Evolutionary conservation across 2,113 vertebrate genomes (phyloP), one percentile per base, ranked within the genome.

Genomic region (Tetrax tetrax): DNA sequence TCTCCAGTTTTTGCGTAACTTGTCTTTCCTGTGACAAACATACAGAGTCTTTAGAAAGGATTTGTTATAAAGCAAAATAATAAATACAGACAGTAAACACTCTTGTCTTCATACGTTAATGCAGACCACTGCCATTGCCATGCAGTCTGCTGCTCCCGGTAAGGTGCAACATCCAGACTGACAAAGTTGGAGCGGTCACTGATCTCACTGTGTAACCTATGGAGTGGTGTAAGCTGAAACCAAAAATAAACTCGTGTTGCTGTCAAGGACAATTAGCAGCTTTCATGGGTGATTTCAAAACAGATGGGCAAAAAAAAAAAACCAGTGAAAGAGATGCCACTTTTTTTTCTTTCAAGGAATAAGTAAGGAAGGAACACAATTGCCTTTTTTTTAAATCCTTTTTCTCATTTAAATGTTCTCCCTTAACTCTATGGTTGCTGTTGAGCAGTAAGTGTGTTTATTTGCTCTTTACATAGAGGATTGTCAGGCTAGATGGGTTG

Each of bases 261-360:
- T 75, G 31, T 29, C 50, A 25, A 51, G 79, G 61, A 79, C 83
- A 56, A 35, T 45, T 25, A 70, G 20, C 59, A 85, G 20, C n/a
- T 92, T 92, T 74, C 63, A 31, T 2, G 24, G 50, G n/a, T 59
- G 18, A 70, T 87, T 84, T 84, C 59, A 43, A 84, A 92, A 57
- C 82, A 85, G 78, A 88, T 88, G 86, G 89, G 61, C 33, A 65
- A 85, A 84, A 87, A 48, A 89, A 48, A 19, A 37, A n/a, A n/a
- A n/a, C n/a, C 33, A 47, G 22, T n/a, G 35, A 71, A 64, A 47
- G 21, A 84, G 48, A 57, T 71, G n/a, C 31, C 12, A 24, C 35
- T 29, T 27, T 48, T 61, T 53, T 56, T 88, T 47, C 68, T 57
- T 54, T 89, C 63, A 72, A 79, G 45, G 66, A 83, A 48, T 50